These are phyloP conservation scores for Agapornis canus DNA, from an alignment of 2,797 vertebrate genomes.

Conservation along the genomic window DNA sequence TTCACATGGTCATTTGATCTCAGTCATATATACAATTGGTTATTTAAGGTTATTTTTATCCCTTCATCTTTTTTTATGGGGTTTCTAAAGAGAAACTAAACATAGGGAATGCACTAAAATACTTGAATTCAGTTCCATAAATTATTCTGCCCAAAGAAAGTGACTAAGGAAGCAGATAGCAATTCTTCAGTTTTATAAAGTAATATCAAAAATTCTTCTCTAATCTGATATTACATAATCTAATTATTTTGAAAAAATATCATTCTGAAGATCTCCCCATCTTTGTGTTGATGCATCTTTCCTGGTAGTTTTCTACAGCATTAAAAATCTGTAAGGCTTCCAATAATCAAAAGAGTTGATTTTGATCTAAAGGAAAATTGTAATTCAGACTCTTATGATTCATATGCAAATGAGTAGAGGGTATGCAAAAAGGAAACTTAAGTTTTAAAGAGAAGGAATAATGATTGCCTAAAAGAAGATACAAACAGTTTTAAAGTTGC, in stretches of 20 bases:
- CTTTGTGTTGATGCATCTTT: not conserved
- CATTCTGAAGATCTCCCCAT: not conserved
- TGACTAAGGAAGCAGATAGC: not conserved
- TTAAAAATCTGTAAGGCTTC: not conserved
- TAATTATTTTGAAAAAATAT: not conserved
- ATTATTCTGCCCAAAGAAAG: not conserved
- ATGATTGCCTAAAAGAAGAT: not conserved
- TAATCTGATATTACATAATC: not conserved
- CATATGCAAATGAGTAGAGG: not conserved
- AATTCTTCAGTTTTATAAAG: not conserved
- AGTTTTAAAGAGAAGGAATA: not conserved
- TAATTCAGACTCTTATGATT: not conserved
- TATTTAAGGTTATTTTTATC: not conserved
- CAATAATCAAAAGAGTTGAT: not conserved
- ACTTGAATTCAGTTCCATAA: not conserved
- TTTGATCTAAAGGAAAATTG: not conserved
- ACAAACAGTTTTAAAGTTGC: not conserved
- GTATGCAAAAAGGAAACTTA: not conserved
- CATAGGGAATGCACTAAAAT: not conserved
- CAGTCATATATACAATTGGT: not conserved
- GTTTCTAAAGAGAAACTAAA: not conserved
- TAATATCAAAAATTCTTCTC: not conserved
- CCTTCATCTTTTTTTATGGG: accelerated
- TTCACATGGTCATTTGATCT: not conserved
- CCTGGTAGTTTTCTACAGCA: not conserved